Base-by-base conservation (phyloP, 2,113 vertebrate genomes). In the Origma solitaria region DNA sequence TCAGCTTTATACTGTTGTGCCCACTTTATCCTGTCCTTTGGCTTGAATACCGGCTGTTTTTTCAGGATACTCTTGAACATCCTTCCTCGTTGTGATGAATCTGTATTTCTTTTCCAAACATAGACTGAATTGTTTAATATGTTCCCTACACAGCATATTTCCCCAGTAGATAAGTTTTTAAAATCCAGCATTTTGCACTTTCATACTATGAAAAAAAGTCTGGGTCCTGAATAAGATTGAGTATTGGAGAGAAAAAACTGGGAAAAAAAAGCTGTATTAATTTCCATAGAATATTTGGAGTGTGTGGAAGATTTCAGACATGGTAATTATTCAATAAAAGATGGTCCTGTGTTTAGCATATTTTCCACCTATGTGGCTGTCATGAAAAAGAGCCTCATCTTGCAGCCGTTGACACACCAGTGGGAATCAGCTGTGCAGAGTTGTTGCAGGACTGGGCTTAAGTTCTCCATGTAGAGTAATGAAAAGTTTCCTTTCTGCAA, bases 1-100 rank as follows among this genome's bases (percentile, higher is more conserved):
- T 96, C 92, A 81, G 92, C 92, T 95, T 94, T 86, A 9, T 64
- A 88, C 79, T 73, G 90, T 91, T 94, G 82, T 96, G 95, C 95
- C 88, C 90, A 88, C 90, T 95, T 95, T 58, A 94, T 95, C 90
- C 92, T 94, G 90, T 93, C 93, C 95, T 95, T 88, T 95, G 94
- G 85, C 92, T 95, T 88, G 64, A 78, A 84, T 89, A 76, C 86
- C 0, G 15, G 28, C 68, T 95, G 90, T 90, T 93, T 95, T 95
- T 93, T 96, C 71, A 92, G 93, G 90, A 86, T 94, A 73, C 85
- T 97, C 85, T 84, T 94, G 72, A 94, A 94, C 86, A 93, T 95
- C 93, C 92, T 95, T 96, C 88, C 79, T 93, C 4, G 6, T 90
- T 96, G 56, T 88, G 83, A 86, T 96, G 72, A 85, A 94, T 97